Evolutionary conservation across 2,113 vertebrate genomes (phyloP).

Genomic region (Paradoxurus hermaphroditus): DNA sequence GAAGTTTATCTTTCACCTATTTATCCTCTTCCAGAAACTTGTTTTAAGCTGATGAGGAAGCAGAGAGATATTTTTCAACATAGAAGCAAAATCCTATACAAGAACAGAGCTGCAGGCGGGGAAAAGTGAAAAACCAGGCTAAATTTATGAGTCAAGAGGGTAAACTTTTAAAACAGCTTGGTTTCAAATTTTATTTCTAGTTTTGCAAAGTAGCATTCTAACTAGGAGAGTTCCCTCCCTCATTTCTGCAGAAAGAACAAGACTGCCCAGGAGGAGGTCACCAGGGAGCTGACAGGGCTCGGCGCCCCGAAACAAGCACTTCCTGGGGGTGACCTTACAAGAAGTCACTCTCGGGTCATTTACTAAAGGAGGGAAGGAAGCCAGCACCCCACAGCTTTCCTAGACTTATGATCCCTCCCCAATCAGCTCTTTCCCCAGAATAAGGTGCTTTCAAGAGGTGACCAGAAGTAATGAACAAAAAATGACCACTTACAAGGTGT

Average conservation of each 20-base stretch:
- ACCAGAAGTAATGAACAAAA: neutral
- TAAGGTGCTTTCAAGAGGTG: neutral
- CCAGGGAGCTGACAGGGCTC: neutral
- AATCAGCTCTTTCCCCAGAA: neutral
- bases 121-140: neutral
- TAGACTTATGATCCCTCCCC: neutral
- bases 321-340: neutral
- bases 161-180: neutral
- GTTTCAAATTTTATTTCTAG: neutral
- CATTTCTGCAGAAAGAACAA: neutral
- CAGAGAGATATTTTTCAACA: neutral
- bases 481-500: neutral
- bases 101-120: neutral
- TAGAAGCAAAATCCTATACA: neutral
- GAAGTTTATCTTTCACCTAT: neutral
- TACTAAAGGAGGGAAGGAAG: neutral
- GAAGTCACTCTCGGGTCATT: neutral
- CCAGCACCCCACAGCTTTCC: neutral
- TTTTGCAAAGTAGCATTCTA: neutral
- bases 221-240: neutral
- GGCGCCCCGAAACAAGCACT: neutral
- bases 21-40: neutral
- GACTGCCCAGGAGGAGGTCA: neutral
- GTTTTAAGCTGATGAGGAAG: neutral
- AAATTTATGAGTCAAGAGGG: neutral